Evolutionary conservation across 2,113 vertebrate genomes (phyloP).

Genomic region (Grammomys dolichurus): DNA sequence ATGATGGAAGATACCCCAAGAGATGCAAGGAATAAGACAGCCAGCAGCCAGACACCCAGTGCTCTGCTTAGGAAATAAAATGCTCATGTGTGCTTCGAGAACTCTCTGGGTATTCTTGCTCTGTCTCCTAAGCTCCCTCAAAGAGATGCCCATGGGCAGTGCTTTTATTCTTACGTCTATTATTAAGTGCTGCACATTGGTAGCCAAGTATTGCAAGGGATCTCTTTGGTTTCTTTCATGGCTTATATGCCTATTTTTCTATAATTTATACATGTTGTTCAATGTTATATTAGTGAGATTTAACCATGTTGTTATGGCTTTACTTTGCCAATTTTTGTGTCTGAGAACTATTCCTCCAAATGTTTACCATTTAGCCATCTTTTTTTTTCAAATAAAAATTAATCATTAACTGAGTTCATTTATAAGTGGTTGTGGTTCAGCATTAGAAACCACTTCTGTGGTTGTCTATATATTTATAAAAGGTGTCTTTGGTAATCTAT

Average conservation of each 20-base stretch:
- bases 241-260: not conserved
- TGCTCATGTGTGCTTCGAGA: not conserved
- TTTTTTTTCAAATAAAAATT: not conserved
- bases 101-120: not conserved
- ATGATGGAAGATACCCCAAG: not conserved
- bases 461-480: not conserved
- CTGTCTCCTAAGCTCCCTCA: not conserved
- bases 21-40: not conserved
- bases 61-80: not conserved
- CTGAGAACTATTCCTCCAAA: not conserved
- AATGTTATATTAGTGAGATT: not conserved
- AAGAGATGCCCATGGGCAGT: not conserved
- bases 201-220: not conserved
- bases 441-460: not conserved
- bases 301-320: not conserved
- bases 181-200: not conserved
- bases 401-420: not conserved
- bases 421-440: not conserved
- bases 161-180: not conserved
- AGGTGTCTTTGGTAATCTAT: not conserved
- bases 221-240: not conserved
- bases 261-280: not conserved
- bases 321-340: not conserved
- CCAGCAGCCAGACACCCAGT: not conserved
- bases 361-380: not conserved